Conservation (phyloP, 2,888 invertebrate species). For the Cistogaster globosa region DNA sequence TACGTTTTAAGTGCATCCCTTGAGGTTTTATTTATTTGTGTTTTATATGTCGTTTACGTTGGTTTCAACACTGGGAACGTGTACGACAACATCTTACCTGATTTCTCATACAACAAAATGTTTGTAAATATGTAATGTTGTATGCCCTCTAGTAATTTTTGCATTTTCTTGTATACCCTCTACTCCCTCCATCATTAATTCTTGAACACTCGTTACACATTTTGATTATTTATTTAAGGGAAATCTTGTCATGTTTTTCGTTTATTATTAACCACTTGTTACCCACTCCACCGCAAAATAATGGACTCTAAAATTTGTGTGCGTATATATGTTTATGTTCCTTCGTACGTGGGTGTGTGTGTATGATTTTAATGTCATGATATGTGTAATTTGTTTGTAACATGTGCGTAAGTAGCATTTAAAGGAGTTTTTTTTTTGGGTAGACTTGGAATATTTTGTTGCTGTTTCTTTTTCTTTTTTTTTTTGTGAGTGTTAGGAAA, state of each 20-base stretch:
- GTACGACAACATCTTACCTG: slow-evolving; percentile 32
- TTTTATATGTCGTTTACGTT: slow-evolving; percentile 52
- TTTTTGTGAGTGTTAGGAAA: slow-evolving; percentile 13
- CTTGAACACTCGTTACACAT: slow-evolving; percentile 14
- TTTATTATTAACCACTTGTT: slow-evolving; percentile 61
- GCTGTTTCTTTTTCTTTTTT: slow-evolving; percentile 1
- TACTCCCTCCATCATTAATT: neutral
- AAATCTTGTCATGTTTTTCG: slow-evolving; percentile 42
- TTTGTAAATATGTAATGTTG: slow-evolving; percentile 24
- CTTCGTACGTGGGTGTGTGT: neutral
- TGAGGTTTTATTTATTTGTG: slow-evolving; percentile 68
- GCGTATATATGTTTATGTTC: neutral
- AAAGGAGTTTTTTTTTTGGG: slow-evolving; percentile 29
- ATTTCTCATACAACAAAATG: slow-evolving; percentile 27
- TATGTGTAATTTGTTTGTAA: slow-evolving; percentile 72
- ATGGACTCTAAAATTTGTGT: slow-evolving; percentile 27
- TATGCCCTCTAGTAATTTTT: slow-evolving; percentile 56
- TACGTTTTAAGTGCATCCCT: slow-evolving; percentile 70
- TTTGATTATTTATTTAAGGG: slow-evolving; percentile 36
- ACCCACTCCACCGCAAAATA: slow-evolving; percentile 20
- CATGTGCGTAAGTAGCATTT: slow-evolving; percentile 72
- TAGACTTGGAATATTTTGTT: slow-evolving; percentile 18
- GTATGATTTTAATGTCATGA: slow-evolving; percentile 40
- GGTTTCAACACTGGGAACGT: slow-evolving; percentile 2
- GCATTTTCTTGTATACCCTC: slow-evolving; percentile 35